phyloP scores from a whole-genome alignment of 2,797 vertebrate species.

The Huso huso region DNA sequence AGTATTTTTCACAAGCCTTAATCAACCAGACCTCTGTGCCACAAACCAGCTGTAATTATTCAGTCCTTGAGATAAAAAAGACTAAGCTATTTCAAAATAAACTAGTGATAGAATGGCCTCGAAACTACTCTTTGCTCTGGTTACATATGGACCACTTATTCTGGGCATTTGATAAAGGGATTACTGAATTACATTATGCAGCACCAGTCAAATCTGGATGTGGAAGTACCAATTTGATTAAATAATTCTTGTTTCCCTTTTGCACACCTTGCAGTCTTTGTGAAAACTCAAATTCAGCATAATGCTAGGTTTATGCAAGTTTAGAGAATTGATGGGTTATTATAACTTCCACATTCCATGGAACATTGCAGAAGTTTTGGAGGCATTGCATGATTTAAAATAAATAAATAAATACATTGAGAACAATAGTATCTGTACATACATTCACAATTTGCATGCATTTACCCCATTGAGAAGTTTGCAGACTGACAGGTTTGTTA shows the following conservation, averaged over 20 bases:
- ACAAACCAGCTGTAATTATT: conserved; percentile 53
- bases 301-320: conserved; percentile 57
- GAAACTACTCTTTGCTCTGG: conserved; percentile 55
- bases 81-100: conserved; percentile 49
- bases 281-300: conserved; percentile 63
- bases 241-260: conserved; percentile 69
- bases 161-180: conserved; percentile 65
- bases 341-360: too few relatives aligned
- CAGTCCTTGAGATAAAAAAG: conserved; percentile 49
- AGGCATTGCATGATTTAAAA: too few relatives aligned
- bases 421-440: too few relatives aligned
- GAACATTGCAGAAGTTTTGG: too few relatives aligned
- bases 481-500: too few relatives aligned
- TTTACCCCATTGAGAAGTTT: too few relatives aligned
- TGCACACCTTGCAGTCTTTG: conserved; percentile 59
- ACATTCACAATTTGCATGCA: too few relatives aligned
- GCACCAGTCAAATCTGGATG: conserved; percentile 59
- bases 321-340: conserved; percentile 8
- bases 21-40: conserved; percentile 36
- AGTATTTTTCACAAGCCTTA: conserved; percentile 38
- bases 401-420: too few relatives aligned
- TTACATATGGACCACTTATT: conserved; percentile 60
- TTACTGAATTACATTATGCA: conserved; percentile 58
- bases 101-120: conserved; percentile 61
- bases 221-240: conserved; percentile 57